Base-by-base conservation (phyloP, 2,888 invertebrate species). In the Nemotelus pantherinus region DNA sequence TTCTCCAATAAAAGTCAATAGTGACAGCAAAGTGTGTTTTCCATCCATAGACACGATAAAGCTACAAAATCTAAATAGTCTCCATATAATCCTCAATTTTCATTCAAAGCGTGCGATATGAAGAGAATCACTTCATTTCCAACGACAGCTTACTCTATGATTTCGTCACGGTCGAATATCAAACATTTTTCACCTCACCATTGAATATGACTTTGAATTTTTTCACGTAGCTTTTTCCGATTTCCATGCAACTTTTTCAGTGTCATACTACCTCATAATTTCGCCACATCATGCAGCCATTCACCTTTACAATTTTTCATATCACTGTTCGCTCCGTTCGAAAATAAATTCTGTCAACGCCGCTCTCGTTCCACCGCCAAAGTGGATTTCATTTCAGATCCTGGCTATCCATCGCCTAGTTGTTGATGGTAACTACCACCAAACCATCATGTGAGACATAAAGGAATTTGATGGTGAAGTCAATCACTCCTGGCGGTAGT, bases 391-490 rank as follows among this genome's bases (percentile, higher is more conserved):
- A 25, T 25, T 25, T 25, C 25, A 25, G 25, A 25, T 25, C 25
- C 25, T 25, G 25, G 25, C 25, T 25, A 25, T 25, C 25, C 25
- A 25, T 25, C 25, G 25, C 48, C 53, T 60, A 60, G 74, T 74
- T 63, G 63, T 74, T 63, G 48, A 63, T 43, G 74, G 41, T 43
- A 50, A 74, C 60, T 63, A 74, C 63, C 74, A 48, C 74, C 48
- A 60, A 74, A 60, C 63, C 74, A 60, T 48, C 60, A 60, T 50
- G 63, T 74, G 48, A 39, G 50, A 74, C 50, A 63, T 60, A 72
- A 63, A 60, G 39, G 60, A 60, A 60, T 74, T 48, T 74, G 74
- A 74, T 63, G 74, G 60, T 25, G 25, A 25, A 74, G 63, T 74
- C 74, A 63, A 63, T 63, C 63, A 25, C 25, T 25, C 25, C 25